Evolutionary conservation across 2,797 vertebrate genomes (phyloP), one percentile per base, ranked within the genome.

Genomic region (Sebastes cheni): DNA sequence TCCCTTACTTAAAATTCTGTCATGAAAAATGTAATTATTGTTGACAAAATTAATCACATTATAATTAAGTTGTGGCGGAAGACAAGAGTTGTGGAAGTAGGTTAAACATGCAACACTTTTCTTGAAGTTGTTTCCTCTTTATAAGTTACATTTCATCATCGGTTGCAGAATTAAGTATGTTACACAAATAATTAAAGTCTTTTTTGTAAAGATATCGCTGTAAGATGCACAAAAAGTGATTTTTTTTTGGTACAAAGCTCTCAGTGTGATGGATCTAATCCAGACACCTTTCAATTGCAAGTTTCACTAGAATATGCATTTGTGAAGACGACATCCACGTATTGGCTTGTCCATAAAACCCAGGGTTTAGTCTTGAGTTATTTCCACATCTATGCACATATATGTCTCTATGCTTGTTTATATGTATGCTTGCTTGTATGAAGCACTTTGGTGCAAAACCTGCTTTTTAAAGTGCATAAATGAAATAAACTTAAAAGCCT

Each of bases 21-120:
- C 84, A 79, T 85, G 83, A 92, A 92, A 93, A 92, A 90, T 92
- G 88, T 93, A 92, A 93, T 93, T 92, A 90, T 88, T 86, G 85
- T 86, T 88, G 92, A 92, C 87, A 85, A 93, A 93, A 93, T 94
- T 85, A 91, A 94, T 93, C 87, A 82, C 80, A 61, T 78, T 84
- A 73, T 91, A 89, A 93, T 89, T 84, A 80, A 64, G 70, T 79
- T 73, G 70, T 67, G 67, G 62, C n/a, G 22, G 62, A 79, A 56
- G 78, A 74, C 56, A 80, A 70, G 70, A 80, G 76, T 89, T 84
- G 60, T 79, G 34, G 70, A 89, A 91, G 84, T 72, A 59, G 75
- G 81, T 60, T 88, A 77, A 83, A 83, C 64, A 77, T 3, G 13
- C 42, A 82, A 16, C 32, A 70, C 59, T 87, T 83, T 67, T 72